These are phyloP conservation scores for Montipora capricornis DNA, from an alignment of 64 coral and sea anemone species.

Conservation along the genomic window DNA sequence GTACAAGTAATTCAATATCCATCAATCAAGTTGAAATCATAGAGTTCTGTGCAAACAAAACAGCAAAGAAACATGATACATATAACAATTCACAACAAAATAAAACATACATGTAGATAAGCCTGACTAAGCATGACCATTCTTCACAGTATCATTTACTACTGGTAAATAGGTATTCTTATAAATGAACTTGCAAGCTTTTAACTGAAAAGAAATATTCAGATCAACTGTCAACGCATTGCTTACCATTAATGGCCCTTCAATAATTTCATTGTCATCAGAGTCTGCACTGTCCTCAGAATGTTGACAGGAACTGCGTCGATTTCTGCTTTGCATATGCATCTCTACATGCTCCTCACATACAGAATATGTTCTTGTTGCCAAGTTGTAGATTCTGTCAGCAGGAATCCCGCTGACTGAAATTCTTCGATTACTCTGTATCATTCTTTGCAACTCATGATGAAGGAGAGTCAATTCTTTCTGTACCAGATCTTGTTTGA, in stretches of 20 bases:
- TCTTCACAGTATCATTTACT: no score
- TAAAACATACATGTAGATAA: no score
- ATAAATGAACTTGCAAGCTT: no score
- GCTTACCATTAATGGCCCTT: constrained; percentile 25
- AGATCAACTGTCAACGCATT: not conserved
- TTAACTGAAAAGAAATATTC: not conserved
- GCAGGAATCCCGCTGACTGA: constrained; percentile 82
- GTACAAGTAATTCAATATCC: no score
- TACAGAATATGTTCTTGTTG: constrained; percentile 65
- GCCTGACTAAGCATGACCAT: no score
- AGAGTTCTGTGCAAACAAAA: no score
- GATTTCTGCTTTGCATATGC: constrained; percentile 52
- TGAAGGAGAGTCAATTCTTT: constrained; percentile 81
- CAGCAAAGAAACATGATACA: no score
- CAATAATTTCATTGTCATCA: constrained; percentile 12
- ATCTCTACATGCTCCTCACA: constrained; percentile 81
- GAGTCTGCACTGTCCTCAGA: not conserved
- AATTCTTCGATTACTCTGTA: constrained; percentile 25
- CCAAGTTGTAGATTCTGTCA: constrained; percentile 81
- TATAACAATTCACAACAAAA: no score
- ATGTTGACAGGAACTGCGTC: constrained; percentile 15
- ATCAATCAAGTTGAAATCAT: no score
- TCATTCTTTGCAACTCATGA: constrained; percentile 70
- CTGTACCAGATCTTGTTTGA: constrained; percentile 73
- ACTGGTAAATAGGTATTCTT: no score